These are phyloP conservation scores for Clarias fuscus DNA, from an alignment of 2,797 vertebrate species.

Conservation along the genomic window DNA sequence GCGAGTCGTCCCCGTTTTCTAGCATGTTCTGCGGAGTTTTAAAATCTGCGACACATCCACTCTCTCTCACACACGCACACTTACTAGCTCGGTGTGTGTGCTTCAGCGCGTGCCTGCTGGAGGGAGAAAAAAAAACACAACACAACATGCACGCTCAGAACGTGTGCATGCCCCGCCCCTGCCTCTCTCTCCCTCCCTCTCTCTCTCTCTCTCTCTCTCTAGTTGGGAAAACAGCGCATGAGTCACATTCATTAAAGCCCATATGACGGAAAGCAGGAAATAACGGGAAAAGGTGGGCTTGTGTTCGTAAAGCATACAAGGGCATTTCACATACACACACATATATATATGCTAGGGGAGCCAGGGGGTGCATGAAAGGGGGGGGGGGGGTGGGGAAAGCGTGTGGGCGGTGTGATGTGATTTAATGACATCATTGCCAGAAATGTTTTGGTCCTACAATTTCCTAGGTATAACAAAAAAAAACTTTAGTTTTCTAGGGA, in stretches of 20 bases:
- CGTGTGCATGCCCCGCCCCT: neutral
- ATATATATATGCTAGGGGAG: neutral
- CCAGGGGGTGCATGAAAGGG: too few relatives aligned
- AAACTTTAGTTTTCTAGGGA: constrained; percentile 6
- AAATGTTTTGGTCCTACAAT: constrained; percentile 7
- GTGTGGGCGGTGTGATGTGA: neutral
- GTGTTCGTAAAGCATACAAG: constrained; percentile 11
- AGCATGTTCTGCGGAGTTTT: constrained; percentile 64
- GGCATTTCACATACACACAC: neutral
- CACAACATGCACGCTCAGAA: constrained; percentile 14
- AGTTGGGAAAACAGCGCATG: constrained; percentile 18
- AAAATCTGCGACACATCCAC: constrained; percentile 82
- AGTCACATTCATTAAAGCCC: constrained; percentile 23
- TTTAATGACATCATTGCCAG: constrained; percentile 27
- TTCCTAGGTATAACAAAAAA: neutral
- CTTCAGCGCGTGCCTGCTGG: constrained; percentile 17
- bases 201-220: neutral
- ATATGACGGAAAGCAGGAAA: constrained; percentile 33
- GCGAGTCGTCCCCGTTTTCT: constrained; percentile 41
- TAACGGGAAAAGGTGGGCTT: constrained; percentile 53
- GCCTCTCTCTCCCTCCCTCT: neutral
- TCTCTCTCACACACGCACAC: neutral
- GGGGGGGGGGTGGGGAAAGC: too few relatives aligned
- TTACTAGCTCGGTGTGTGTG: neutral
- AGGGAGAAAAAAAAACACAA: constrained; percentile 21